Conservation (phyloP, 2,888 invertebrate genomes). For the Microchrysa polita region DNA sequence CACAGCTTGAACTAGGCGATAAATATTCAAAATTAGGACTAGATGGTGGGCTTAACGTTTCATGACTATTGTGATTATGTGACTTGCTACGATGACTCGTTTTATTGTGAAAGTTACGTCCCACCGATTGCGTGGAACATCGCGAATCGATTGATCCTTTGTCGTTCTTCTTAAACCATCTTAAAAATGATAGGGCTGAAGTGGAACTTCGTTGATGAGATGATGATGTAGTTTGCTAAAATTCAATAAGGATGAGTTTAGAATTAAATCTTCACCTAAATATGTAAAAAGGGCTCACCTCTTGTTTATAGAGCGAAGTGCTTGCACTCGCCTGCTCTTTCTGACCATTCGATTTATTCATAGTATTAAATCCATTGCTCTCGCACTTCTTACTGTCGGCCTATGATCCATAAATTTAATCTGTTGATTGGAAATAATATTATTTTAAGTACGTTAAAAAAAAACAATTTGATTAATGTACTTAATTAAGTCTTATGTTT, state of each 20-base stretch:
- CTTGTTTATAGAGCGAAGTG: conserved; percentile 50
- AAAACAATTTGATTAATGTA: too few species aligned
- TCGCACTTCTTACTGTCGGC: not conserved
- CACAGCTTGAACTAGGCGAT: conserved; percentile 66
- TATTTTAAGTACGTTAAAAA: too few species aligned
- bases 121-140: conserved; percentile 45
- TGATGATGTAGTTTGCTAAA: conserved; percentile 41
- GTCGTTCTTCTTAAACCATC: conserved; percentile 73
- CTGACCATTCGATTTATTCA: conserved; percentile 49
- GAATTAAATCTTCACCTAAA: not conserved
- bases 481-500: too few species aligned
- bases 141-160: conserved; percentile 41
- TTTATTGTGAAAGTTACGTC: conserved; percentile 19
- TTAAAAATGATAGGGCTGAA: conserved; percentile 68
- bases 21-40: conserved; percentile 51
- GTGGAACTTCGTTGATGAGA: conserved; percentile 54
- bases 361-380: conserved; percentile 44
- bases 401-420: too few species aligned
- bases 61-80: conserved; percentile 48
- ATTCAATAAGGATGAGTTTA: not conserved
- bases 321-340: conserved; percentile 49
- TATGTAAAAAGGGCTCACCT: conserved; percentile 37
- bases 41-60: conserved; percentile 53
- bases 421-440: too few species aligned
- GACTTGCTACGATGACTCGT: conserved; percentile 27